phyloP scores from a whole-genome alignment of 2,888 invertebrate genomes.

The Atrina japonica region DNA sequence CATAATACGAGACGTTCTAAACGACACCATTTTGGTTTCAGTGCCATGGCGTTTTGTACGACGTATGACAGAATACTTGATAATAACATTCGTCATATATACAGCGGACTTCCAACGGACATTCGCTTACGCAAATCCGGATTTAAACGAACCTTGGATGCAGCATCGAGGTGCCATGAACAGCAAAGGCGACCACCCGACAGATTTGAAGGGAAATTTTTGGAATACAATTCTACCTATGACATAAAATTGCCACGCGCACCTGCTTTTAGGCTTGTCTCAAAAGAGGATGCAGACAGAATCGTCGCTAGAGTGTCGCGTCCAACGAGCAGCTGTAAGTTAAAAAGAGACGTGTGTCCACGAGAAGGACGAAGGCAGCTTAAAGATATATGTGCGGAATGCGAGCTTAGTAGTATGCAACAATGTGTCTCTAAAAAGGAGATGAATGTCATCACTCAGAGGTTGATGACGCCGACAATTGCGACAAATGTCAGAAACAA shows the following conservation, averaged over 20 bases:
- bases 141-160: constrained; percentile 22
- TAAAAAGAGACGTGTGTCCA: constrained; percentile 26
- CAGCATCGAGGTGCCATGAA: constrained; percentile 25
- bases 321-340: constrained; percentile 33
- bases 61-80: constrained; percentile 34
- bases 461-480: constrained; percentile 32
- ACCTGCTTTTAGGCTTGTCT: constrained; percentile 33
- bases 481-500: constrained; percentile 27
- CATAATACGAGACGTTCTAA: too few species aligned
- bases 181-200: constrained; percentile 10
- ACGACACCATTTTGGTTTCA: too few species aligned
- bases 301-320: constrained; percentile 34
- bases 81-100: constrained; percentile 37
- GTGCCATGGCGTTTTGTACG: constrained; percentile 35
- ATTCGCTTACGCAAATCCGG: constrained; percentile 6
- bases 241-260: constrained; percentile 36
- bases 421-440: constrained; percentile 21
- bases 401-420: constrained; percentile 23
- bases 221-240: constrained; percentile 28
- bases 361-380: constrained; percentile 26
- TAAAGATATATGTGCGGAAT: constrained; percentile 30
- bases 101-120: constrained; percentile 30
- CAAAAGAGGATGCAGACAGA: constrained; percentile 17
- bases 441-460: constrained; percentile 17
- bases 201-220: constrained; percentile 17